These are phyloP conservation scores for Cichlasoma orientale DNA, from an alignment of 2,797 vertebrate genomes.

Conservation along the genomic window DNA sequence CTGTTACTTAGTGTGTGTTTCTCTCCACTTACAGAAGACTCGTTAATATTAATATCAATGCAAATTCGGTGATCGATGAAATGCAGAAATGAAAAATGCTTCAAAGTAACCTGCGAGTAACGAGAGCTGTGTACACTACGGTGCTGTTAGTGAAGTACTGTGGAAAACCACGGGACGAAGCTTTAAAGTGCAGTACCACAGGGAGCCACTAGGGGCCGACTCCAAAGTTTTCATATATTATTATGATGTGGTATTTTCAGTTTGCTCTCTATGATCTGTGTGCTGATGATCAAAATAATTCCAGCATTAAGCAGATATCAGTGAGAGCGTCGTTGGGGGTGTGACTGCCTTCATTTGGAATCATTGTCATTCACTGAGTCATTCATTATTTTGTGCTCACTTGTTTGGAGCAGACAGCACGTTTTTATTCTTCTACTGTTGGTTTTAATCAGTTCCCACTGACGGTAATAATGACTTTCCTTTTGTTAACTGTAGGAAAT, in stretches of 20 bases:
- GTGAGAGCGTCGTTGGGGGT: accelerated
- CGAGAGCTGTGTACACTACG: not conserved
- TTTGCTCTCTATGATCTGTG: not conserved
- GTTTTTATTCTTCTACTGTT: not conserved
- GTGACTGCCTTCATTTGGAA: not conserved
- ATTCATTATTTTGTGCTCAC: not conserved
- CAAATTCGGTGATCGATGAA: not conserved
- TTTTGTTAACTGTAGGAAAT: not conserved
- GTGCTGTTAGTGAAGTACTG: not conserved
- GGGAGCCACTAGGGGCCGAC: not conserved
- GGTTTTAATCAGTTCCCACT: too few relatives aligned
- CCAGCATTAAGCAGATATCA: not conserved
- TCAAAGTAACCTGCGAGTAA: not conserved
- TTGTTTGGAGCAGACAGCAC: accelerated
- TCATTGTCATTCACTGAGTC: not conserved
- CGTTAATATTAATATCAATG: not conserved
- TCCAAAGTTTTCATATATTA: too few relatives aligned
- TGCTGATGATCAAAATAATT: not conserved
- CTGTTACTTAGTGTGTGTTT: not conserved
- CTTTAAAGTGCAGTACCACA: not conserved
- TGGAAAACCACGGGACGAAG: too few relatives aligned
- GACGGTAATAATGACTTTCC: not conserved
- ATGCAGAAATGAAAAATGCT: not conserved
- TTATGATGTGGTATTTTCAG: too few relatives aligned
- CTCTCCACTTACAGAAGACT: not conserved